Base-by-base conservation (phyloP, 2,113 vertebrate species). In the Cricetomys ansorgei region DNA sequence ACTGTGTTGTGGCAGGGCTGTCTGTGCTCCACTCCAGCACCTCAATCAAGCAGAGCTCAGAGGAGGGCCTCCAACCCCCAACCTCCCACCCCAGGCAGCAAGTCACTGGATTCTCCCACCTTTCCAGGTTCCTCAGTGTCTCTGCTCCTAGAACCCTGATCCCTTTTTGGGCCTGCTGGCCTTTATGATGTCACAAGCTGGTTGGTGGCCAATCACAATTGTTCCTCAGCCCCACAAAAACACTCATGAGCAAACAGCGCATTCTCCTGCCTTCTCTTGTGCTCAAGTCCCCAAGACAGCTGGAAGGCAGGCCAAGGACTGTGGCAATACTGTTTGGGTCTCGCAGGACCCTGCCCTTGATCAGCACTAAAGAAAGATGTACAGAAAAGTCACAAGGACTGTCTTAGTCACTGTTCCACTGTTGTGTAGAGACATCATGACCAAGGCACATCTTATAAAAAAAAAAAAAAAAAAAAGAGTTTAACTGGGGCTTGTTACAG, bases 141-240 rank as follows among this genome's bases (percentile, higher is more conserved):
- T 25, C 59, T 48, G 34, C 16, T 21, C 65, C 37, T 0, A 0
- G 8, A 27, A 37, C 45, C 31, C 34, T n/a, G 25, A 34, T 83
- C 11, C 81, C 65, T 73, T n/a, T 55, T 21, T 45, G 2, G 7
- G 25, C 40, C 53, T 6, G 1, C 21, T 37, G 7, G 37, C 50
- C 81, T 93, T 95, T 92, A 86, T 97, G 96, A 95, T 8, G 3
- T 89, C 92, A 92, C n/a, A 53, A 65, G 16, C 53, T 45, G 65
- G 16, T 85, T 15, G 2, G 16, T 15, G 65, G 81, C 59, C 27
- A 31, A 40, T 86, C 65, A 17, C 69, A 10, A 7, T 5, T 59
- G 25, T 48, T 40, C 25, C 31, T 29, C 40, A 21, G 48, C 1
- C 29, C 64, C 70, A 25, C 23, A 2, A 83, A 40, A 31, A 29